Evolutionary conservation across 2,888 invertebrate species (phyloP), one percentile per base, ranked within the genome.

Genomic region (Spisula subtruncata): DNA sequence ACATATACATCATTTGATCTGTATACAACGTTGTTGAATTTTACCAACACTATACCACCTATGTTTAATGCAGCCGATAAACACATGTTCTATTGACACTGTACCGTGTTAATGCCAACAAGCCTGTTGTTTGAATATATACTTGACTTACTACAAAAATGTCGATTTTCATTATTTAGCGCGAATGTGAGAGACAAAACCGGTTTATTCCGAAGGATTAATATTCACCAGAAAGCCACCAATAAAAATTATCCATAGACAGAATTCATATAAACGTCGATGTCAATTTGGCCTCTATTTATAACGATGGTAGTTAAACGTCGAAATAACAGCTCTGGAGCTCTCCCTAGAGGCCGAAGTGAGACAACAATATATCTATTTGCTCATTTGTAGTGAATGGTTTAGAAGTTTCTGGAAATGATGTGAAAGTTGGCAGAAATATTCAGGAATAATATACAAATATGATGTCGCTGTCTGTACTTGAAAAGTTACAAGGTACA

Each of bases 271-370:
- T 85, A 85, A 89, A 89, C 41, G 88, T 89, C 88, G 51, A 85
- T 32, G 48, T 82, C 85, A 82, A 89, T 89, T 89, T 82, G 85
- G 85, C 51, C 56, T 82, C 85, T 82, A 89, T 89, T 89, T 89
- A 82, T 89, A 89, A 89, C 85, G 51, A 85, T 71, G 85, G 48
- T 85, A 79, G 66, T 82, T 81, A 81, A 48, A 60, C 56, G 75
- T 35, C 75, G 35, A 75, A 75, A 35, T 75, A 75, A 75, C 75
- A 75, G 35, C 32, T 75, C 35, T 16, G 18, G 16, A 32, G 29
- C 12, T 75, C 16, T 75, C 75, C 35, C 75, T 32, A 18, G 75
- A 75, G 75, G 4, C 32, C 16, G 1, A 35, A 32, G 75, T 18
- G 75, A 75, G 75, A 75, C 75, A 75, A 75, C 75, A 20, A 75